Percentiles rank a stretch among this genome's conserved stretches.
These are phyloP conservation scores for Rhyzopertha dominica DNA, from an alignment of 1,140 invertebrate species.

Conservation along the genomic window DNA sequence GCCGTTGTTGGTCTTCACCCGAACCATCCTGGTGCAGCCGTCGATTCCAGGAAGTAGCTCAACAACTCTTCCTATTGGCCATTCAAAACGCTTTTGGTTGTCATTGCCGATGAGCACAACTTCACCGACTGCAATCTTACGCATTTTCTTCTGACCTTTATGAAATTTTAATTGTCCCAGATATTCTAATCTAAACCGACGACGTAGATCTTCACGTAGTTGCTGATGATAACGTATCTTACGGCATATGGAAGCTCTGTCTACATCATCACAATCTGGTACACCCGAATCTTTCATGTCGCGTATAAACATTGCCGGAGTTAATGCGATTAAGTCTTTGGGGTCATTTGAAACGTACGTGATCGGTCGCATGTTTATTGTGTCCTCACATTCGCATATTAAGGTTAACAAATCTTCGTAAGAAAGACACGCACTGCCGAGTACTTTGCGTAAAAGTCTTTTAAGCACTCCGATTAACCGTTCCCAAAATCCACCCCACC, in stretches of 20 bases:
- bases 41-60: slow-evolving; percentile 2
- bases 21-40: not conserved
- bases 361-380: slow-evolving; percentile 36
- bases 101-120: slow-evolving; percentile 8
- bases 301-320: no score
- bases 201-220: slow-evolving; percentile 2
- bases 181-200: slow-evolving; percentile 6
- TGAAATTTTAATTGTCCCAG: not conserved
- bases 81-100: slow-evolving; percentile 3
- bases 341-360: slow-evolving; percentile 35
- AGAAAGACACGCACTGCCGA: no score
- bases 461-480: no score
- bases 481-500: no score
- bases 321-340: slow-evolving; percentile 16
- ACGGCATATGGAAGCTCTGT: no score
- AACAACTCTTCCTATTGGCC: slow-evolving; percentile 4
- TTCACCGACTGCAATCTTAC: slow-evolving; percentile 1
- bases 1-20: not conserved
- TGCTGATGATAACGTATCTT: no score
- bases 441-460: no score
- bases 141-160: not conserved
- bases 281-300: no score
- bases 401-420: no score
- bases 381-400: slow-evolving; percentile 34
- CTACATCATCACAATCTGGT: no score